Evolutionary conservation across 1,140 invertebrate species (phyloP).

Genomic region (Drosophila parvula): DNA sequence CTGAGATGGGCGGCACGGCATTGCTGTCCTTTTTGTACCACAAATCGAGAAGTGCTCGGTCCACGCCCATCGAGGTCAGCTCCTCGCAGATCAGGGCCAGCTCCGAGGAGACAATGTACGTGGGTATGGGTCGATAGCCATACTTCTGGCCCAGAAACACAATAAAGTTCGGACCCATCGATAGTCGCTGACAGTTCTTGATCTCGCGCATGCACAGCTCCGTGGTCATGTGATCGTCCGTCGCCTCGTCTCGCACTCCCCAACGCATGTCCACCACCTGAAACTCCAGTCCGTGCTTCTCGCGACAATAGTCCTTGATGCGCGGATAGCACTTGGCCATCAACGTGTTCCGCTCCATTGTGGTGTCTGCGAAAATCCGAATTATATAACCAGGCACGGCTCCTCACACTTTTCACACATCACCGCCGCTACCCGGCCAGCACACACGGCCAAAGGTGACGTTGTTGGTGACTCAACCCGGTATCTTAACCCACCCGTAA

Average conservation of each 20-base stretch:
- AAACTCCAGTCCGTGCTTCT: slow-evolving; percentile 99
- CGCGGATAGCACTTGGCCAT: slow-evolving; percentile 99
- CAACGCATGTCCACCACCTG: slow-evolving; percentile 99
- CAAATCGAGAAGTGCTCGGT: slow-evolving; percentile 93
- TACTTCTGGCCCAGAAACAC: slow-evolving; percentile 99
- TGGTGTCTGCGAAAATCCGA: slow-evolving; percentile 90
- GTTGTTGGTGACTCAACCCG: background rate
- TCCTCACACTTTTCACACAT: slow-evolving; percentile 43
- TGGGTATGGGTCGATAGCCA: slow-evolving; percentile 98
- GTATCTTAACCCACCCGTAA: slow-evolving; percentile 91
- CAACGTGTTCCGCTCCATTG: slow-evolving; percentile 97
- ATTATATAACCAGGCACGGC: slow-evolving; percentile 64
- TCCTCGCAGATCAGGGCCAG: slow-evolving; percentile 90
- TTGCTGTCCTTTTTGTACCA: slow-evolving; percentile 99
- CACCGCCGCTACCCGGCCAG: background rate
- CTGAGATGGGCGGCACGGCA: slow-evolving; percentile 95
- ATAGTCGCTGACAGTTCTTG: slow-evolving; percentile 97
- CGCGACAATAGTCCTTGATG: slow-evolving; percentile 98
- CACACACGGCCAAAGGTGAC: background rate
- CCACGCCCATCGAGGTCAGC: slow-evolving; percentile 88
- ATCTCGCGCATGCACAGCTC: slow-evolving; percentile 99
- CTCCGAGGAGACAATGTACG: slow-evolving; percentile 96
- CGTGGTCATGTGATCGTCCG: slow-evolving; percentile 99
- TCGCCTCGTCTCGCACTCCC: slow-evolving; percentile 97
- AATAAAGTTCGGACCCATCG: slow-evolving; percentile 99